A percentile compares a stretch with the other conserved stretches of the same genome.
These are phyloP conservation scores for Octodonta nipae DNA, from an alignment of 2,888 invertebrate species.

Conservation along the genomic window DNA sequence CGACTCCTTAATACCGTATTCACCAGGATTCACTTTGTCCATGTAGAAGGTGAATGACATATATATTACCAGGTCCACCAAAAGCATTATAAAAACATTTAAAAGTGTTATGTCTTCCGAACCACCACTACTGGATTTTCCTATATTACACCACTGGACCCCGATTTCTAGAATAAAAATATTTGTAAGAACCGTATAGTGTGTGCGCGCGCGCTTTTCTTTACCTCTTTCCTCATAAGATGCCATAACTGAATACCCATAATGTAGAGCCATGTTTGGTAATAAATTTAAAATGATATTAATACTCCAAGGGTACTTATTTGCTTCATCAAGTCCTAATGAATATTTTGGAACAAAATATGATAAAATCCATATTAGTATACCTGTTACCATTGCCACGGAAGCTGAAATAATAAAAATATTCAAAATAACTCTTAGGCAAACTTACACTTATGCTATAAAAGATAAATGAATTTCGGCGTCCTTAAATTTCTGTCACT, in stretches of 20 bases:
- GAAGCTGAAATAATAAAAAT: constrained; percentile 21
- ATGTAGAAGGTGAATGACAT: constrained; percentile 46
- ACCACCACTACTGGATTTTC: constrained; percentile 26
- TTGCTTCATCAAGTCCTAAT: constrained; percentile 14
- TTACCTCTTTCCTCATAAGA: constrained; percentile 30
- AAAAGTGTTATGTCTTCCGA: constrained; percentile 28
- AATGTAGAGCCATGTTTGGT: constrained; percentile 30
- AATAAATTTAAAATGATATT: constrained; percentile 24
- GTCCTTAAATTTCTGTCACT: no score
- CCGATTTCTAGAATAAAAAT: constrained; percentile 31
- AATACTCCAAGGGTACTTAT: constrained; percentile 12
- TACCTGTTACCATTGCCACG: constrained; percentile 27
- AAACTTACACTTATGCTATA: neutral
- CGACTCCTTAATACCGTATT: constrained; percentile 47
- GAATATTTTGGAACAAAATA: constrained; percentile 24
- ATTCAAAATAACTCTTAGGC: neutral
- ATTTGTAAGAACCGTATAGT: no score
- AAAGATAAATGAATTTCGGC: neutral
- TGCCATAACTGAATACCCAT: constrained; percentile 27
- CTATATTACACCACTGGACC: constrained; percentile 36
- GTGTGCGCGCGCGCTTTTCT: constrained; percentile 3
- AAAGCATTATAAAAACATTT: constrained; percentile 36
- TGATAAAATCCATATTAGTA: constrained; percentile 29
- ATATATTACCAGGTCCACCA: constrained; percentile 40
- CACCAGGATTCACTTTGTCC: constrained; percentile 43